Base-by-base conservation (phyloP, 2,113 vertebrate genomes). In the Montifringilla adamsi region DNA sequence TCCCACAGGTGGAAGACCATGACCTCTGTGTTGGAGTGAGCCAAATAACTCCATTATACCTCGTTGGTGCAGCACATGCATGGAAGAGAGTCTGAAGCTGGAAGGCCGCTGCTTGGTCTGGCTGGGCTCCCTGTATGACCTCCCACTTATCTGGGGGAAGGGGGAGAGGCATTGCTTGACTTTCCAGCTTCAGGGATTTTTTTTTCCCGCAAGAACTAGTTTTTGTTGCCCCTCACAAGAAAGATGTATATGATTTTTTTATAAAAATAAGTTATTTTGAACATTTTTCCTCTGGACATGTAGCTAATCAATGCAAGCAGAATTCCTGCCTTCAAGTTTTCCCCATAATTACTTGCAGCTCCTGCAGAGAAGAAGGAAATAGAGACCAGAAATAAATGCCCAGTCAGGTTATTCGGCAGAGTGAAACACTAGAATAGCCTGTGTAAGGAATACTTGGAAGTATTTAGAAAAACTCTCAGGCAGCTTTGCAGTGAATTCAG, bases 251-350 rank as follows among this genome's bases (percentile, higher is more conserved):
- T 52, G 1, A 0, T 8, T 84, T 43, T 92, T 50, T 84, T 13
- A 14, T 49, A 72, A 60, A 41, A 69, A 4, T 22, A 52, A 68
- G 7, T 44, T 75, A 18, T 8, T 69, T 39, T 39, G 4, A 50
- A 24, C 4, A 1, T 6, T 41, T 39, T 41, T 75, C 23, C n/a
- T 55, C 10, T 39, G 46, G 17, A 33, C 0, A 0, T 64, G 6
- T 83, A 41, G 39, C n/a, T 85, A 24, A 67, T 75, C 27, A 49
- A 7, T 8, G 2, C 53, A 80, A 79, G 62, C 28, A 72, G 21
- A 73, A 55, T 63, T 74, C 66, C 35, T 75, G 15, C 68, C 28
- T 53, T 86, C 39, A 68, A 9, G 20, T 84, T 64, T 89, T 68
- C 49, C 7, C 89, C 19, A 13, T 59, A 68, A 72, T 67, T 76